Conservation (phyloP, 2,888 invertebrate species). For the Callyntrura guangdongensis region DNA sequence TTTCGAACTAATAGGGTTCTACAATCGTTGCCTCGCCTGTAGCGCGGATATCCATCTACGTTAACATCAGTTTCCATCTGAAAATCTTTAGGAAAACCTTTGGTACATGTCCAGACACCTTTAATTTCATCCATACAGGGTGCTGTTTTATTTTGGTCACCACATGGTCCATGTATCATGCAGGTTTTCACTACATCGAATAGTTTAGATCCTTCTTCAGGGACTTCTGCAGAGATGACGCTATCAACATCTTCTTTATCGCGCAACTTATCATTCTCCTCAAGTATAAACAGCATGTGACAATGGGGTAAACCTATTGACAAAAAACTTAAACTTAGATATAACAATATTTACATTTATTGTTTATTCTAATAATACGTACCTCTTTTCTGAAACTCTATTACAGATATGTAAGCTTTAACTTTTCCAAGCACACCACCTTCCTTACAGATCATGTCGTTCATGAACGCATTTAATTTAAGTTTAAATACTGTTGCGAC, state of each 20-base stretch:
- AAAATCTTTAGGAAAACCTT: slow-evolving; percentile 84
- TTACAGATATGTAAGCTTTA: slow-evolving; percentile 78
- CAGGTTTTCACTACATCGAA: slow-evolving; percentile 75
- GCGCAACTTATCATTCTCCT: slow-evolving; percentile 72
- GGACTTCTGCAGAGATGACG: slow-evolving; percentile 83
- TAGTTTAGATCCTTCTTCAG: too few relatives aligned
- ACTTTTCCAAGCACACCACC: slow-evolving; percentile 81
- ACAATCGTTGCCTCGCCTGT: slow-evolving; percentile 73
- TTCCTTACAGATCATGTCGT: slow-evolving; percentile 82
- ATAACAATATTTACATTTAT: background rate
- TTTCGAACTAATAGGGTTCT: slow-evolving; percentile 20
- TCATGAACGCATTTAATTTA: slow-evolving; percentile 85
- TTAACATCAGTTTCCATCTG: slow-evolving; percentile 83
- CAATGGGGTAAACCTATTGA: slow-evolving; percentile 26
- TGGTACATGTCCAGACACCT: slow-evolving; percentile 78
- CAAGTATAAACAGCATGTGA: slow-evolving; percentile 56
- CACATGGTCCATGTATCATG: slow-evolving; percentile 85
- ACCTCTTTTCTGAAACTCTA: slow-evolving; percentile 85
- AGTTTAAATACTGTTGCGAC: slow-evolving; percentile 85
- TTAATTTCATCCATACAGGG: slow-evolving; percentile 85
- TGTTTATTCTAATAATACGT: background rate
- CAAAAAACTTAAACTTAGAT: too few relatives aligned
- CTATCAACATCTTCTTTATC: slow-evolving; percentile 71
- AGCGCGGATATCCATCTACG: slow-evolving; percentile 85
- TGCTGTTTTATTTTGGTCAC: slow-evolving; percentile 65